Conservation (phyloP, 2,113 vertebrate species). For the Phyllopteryx taeniolatus region DNA sequence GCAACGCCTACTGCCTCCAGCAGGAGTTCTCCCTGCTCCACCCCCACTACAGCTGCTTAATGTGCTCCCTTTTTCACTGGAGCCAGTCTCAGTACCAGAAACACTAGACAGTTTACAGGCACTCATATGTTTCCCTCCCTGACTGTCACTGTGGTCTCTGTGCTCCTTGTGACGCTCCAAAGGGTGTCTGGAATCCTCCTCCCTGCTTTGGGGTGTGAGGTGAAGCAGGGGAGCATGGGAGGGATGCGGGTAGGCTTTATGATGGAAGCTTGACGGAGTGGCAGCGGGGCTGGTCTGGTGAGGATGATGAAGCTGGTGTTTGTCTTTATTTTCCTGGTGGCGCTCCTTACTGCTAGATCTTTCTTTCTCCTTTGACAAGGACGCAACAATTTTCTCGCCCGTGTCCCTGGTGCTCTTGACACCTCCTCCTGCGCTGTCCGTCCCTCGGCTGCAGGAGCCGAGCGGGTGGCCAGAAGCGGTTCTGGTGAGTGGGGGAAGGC, state of each 20-base stretch:
- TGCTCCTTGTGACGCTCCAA: constrained; percentile 81
- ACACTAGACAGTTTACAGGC: constrained; percentile 79
- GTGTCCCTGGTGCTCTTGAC: constrained; percentile 78
- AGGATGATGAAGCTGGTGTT: constrained; percentile 55
- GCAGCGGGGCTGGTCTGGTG: constrained; percentile 39
- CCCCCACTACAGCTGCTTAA: constrained; percentile 46
- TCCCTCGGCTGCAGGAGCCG: constrained; percentile 84
- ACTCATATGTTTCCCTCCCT: constrained; percentile 77
- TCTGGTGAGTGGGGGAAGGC: constrained; percentile 83
- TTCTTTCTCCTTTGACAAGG: constrained; percentile 80
- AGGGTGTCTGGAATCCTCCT: constrained; percentile 71
- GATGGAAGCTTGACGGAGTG: constrained; percentile 50
- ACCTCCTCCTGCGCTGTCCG: constrained; percentile 68
- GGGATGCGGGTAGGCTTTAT: constrained; percentile 59
- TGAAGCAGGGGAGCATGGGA: constrained; percentile 59
- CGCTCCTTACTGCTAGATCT: constrained; percentile 72
- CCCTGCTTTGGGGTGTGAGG: constrained; percentile 60
- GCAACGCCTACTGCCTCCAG: constrained; percentile 71
- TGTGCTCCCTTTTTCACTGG: constrained; percentile 62
- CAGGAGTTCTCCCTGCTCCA: constrained; percentile 35
- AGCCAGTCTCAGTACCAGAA: constrained; percentile 51
- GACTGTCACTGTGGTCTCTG: constrained; percentile 73
- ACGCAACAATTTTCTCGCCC: constrained; percentile 75
- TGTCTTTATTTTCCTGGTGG: constrained; percentile 77
- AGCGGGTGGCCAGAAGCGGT: constrained; percentile 78